These are phyloP conservation scores for Hydropsyche betteni DNA, from an alignment of 2,888 invertebrate genomes.

Conservation along the genomic window DNA sequence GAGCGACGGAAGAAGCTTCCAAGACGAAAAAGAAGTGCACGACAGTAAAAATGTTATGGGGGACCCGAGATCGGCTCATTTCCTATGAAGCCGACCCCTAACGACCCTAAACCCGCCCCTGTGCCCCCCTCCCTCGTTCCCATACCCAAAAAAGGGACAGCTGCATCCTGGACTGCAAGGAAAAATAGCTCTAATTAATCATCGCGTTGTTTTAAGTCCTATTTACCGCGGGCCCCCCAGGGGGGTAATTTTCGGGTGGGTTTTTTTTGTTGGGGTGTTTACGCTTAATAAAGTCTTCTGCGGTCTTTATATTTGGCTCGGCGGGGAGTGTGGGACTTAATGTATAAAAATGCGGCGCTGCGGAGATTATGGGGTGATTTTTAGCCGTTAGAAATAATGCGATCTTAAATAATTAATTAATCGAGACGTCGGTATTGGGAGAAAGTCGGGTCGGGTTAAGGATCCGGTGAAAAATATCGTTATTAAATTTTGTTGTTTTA, in stretches of 20 bases:
- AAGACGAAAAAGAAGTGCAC: conserved; percentile 22
- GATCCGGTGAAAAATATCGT: too few species aligned
- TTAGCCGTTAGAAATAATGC: conserved; percentile 3
- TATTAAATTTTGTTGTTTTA: too few species aligned
- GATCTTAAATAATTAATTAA: conserved; percentile 28
- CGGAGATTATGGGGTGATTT: neutral
- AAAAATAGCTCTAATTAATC: conserved; percentile 45
- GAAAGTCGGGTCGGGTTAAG: too few species aligned
- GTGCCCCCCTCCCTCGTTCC: conserved; percentile 15
- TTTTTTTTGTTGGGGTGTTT: conserved; percentile 9
- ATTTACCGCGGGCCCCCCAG: neutral
- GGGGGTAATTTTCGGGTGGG: conserved; percentile 22
- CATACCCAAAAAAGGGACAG: conserved; percentile 13
- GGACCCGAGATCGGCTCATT: conserved; percentile 23
- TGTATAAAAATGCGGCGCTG: conserved; percentile 9
- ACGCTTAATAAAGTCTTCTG: conserved; percentile 29
- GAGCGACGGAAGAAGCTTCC: conserved; percentile 22
- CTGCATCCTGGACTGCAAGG: conserved; percentile 45
- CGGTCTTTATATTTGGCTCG: conserved; percentile 18
- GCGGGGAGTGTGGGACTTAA: conserved; percentile 4
- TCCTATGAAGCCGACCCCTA: conserved; percentile 10
- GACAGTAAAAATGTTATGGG: conserved; percentile 50
- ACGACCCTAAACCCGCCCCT: conserved; percentile 3
- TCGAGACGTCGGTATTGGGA: neutral
- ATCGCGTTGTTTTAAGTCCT: conserved; percentile 29